Conservation (phyloP, 2,888 invertebrate genomes). For the Mayetiola destructor region DNA sequence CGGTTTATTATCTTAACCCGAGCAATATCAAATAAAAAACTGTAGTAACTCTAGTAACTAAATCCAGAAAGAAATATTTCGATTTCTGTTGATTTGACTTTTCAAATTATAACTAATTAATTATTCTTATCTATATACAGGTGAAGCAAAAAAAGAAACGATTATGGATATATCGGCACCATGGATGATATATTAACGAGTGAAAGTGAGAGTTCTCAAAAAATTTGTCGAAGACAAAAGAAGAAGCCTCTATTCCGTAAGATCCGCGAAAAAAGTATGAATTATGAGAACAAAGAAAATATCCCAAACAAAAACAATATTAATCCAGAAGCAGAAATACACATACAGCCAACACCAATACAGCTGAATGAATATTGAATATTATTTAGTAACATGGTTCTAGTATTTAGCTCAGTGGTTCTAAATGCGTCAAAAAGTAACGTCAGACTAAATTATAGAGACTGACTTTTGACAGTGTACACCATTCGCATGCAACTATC, state of each 20-base stretch:
- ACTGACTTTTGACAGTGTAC: no score
- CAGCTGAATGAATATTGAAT: no score
- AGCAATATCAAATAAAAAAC: background rate
- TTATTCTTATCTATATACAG: background rate
- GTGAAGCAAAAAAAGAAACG: background rate
- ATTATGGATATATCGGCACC: background rate
- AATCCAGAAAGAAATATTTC: background rate
- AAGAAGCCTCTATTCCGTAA: background rate
- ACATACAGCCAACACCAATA: no score
- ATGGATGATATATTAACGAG: slow-evolving; percentile 9
- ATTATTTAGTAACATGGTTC: no score
- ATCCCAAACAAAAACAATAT: background rate
- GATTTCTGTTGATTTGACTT: background rate
- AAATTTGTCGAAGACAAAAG: slow-evolving; percentile 5
- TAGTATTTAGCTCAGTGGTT: no score
- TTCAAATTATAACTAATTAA: background rate
- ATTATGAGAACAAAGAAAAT: slow-evolving; percentile 3
- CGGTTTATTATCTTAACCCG: no score
- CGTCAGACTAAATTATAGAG: no score
- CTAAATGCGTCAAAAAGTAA: no score
- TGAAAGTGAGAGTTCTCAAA: slow-evolving; percentile 9
- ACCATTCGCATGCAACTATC: no score
- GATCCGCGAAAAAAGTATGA: background rate
- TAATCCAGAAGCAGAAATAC: background rate
- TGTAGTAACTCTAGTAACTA: background rate